These are phyloP conservation scores for Capitulum mitella DNA, from an alignment of 2,888 invertebrate genomes.

Conservation along the genomic window DNA sequence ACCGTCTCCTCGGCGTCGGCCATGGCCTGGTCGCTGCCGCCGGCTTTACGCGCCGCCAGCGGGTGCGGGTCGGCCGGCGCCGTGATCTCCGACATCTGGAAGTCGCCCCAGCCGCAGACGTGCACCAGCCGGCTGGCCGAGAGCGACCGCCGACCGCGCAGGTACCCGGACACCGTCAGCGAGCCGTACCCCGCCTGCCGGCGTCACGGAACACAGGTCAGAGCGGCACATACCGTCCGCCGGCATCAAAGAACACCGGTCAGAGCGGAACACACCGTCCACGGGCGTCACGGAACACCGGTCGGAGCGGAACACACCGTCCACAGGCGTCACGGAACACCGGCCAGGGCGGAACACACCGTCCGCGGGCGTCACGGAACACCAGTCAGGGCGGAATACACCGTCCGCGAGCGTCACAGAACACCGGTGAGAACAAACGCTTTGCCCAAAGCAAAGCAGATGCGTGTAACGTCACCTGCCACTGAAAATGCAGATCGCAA, in stretches of 20 bases:
- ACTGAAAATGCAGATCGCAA: too few relatives aligned
- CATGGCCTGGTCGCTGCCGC: constrained; percentile 1
- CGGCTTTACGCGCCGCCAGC: constrained; percentile 39
- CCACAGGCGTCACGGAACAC: not conserved
- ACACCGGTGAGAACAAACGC: too few relatives aligned
- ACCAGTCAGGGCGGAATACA: constrained; percentile 22
- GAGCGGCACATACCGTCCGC: constrained; percentile 51
- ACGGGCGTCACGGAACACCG: not conserved
- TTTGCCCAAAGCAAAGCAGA: too few relatives aligned
- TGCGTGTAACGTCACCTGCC: too few relatives aligned
- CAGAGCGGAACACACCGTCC: constrained; percentile 3
- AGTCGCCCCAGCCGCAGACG: constrained; percentile 86
- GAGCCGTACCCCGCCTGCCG: constrained; percentile 50
- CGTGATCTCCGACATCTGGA: constrained; percentile 72
- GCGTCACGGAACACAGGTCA: too few relatives aligned
- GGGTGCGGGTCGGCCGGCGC: constrained; percentile 58
- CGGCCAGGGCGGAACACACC: constrained; percentile 18
- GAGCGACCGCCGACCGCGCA: constrained; percentile 67
- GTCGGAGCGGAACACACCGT: constrained; percentile 39
- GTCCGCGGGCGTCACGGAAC: not conserved
- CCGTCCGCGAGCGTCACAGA: not conserved
- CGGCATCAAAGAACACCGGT: too few relatives aligned
- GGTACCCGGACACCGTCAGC: constrained; percentile 74
- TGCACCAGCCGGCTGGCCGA: constrained; percentile 85
- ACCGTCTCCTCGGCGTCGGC: constrained; percentile 39